A percentile compares a stretch with the other conserved stretches of the same genome.
Evolutionary conservation across 2,797 vertebrate species (phyloP).

Genomic region (Rhinatrema bivittatum): DNA sequence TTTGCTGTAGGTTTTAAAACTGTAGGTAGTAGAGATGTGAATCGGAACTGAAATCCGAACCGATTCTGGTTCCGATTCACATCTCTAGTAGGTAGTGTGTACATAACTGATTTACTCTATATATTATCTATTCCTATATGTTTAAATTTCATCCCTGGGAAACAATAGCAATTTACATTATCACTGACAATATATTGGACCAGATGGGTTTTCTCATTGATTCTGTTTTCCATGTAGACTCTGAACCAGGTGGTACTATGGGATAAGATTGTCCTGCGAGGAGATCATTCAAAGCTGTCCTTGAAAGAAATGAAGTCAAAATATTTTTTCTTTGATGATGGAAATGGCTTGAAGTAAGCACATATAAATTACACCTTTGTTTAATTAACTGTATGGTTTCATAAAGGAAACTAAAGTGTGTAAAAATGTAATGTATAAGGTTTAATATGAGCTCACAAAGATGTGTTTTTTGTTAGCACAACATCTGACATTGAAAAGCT

Average conservation of each 20-base stretch:
- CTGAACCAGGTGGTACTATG: constrained; percentile 96
- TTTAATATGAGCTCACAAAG: constrained; percentile 12
- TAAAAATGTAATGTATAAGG: constrained; percentile 12
- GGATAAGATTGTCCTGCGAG: constrained; percentile 93
- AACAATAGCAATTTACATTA: background rate
- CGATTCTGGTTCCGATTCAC: too few relatives aligned
- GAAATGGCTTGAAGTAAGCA: constrained; percentile 88
- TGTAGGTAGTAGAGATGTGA: too few relatives aligned
- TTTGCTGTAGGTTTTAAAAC: too few relatives aligned
- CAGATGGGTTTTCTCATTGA: constrained; percentile 8
- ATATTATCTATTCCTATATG: too few relatives aligned
- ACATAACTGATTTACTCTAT: too few relatives aligned
- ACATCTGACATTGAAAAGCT: too few relatives aligned
- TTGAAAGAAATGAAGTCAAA: constrained; percentile 92
- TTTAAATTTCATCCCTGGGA: too few relatives aligned
- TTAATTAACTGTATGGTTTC: too few relatives aligned
- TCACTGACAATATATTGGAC: background rate
- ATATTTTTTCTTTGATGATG: constrained; percentile 97
- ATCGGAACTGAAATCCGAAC: too few relatives aligned
- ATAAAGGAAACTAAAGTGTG: background rate
- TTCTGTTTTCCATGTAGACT: constrained; percentile 54
- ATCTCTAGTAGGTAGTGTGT: too few relatives aligned
- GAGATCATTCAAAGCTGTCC: constrained; percentile 80
- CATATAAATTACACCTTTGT: constrained; percentile 19
- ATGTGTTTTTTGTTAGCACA: too few relatives aligned